These are phyloP conservation scores for Toxonevra muliebris DNA, from an alignment of 2,888 invertebrate genomes.

Conservation along the genomic window DNA sequence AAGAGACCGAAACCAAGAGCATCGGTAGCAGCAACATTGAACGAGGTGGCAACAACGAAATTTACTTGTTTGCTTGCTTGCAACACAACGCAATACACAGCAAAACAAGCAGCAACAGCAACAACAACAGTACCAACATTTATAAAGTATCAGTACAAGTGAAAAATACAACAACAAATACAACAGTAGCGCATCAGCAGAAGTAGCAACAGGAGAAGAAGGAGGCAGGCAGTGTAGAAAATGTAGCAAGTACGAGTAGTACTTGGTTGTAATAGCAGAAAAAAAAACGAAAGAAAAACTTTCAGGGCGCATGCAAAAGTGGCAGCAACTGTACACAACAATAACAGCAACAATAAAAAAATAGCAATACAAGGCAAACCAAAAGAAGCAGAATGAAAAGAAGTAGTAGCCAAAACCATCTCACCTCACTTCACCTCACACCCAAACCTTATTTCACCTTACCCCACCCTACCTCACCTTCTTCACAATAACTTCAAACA, in stretches of 20 bases:
- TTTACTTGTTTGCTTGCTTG: no score
- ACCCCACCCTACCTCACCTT: slow-evolving; percentile 23
- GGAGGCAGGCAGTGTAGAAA: background rate
- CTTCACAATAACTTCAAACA: slow-evolving; percentile 44
- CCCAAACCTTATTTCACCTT: no score
- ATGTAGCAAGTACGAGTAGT: background rate
- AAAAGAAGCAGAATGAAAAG: slow-evolving; percentile 28
- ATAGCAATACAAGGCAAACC: slow-evolving; percentile 16
- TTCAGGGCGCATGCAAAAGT: slow-evolving; percentile 24
- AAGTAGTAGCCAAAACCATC: slow-evolving; percentile 25
- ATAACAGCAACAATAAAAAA: slow-evolving; percentile 3
- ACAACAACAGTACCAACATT: background rate
- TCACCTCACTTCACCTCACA: background rate
- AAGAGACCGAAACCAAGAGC: background rate
- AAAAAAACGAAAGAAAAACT: slow-evolving; percentile 3
- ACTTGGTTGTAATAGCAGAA: background rate
- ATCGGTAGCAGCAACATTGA: background rate
- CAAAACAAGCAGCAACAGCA: no score
- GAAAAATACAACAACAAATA: no score
- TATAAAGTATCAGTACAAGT: no score
- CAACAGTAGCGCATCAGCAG: background rate
- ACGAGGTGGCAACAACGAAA: no score
- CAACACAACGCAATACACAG: background rate
- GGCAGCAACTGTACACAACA: slow-evolving; percentile 31
- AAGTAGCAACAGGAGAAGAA: background rate